A percentile compares a stretch with the other conserved stretches of the same genome.
Conservation (phyloP, 2,888 invertebrate genomes). For the Epirrita christyi region DNA sequence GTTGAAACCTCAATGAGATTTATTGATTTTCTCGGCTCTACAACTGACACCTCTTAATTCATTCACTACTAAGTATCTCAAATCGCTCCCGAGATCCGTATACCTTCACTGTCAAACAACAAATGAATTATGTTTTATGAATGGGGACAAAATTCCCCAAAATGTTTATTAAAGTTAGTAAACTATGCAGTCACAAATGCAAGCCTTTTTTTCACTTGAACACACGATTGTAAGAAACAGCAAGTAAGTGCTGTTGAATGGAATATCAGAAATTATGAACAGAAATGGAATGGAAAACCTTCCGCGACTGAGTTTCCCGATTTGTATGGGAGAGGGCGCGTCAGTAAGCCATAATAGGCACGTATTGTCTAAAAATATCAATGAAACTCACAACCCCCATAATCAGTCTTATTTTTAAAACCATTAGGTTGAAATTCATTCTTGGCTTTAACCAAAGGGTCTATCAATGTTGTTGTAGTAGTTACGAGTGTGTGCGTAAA, state of each 20-base stretch:
- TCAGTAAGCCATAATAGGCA: conserved; percentile 67
- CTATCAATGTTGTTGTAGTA: conserved; percentile 53
- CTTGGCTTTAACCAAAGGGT: conserved; percentile 32
- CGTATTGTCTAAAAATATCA: conserved; percentile 81
- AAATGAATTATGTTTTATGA: conserved; percentile 78
- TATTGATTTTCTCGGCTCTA: conserved; percentile 41
- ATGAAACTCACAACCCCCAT: conserved; percentile 30
- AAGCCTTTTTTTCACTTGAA: conserved; percentile 39
- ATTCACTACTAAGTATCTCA: conserved; percentile 52
- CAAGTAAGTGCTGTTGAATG: conserved; percentile 58
- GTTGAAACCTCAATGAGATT: conserved; percentile 18
- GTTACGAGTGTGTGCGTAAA: conserved; percentile 59
- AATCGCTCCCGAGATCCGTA: conserved; percentile 52
- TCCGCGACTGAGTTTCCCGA: conserved; percentile 70
- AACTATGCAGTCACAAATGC: conserved; percentile 54
- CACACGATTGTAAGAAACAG: conserved; percentile 47
- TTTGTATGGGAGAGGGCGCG: conserved; percentile 82
- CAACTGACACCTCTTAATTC: conserved; percentile 36
- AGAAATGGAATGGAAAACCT: conserved; percentile 75
- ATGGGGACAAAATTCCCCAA: conserved; percentile 67
- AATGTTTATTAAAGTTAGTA: conserved; percentile 67
- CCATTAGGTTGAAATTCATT: conserved; percentile 40
- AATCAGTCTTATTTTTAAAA: conserved; percentile 31
- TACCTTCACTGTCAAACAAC: conserved; percentile 67
- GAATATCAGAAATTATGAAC: conserved; percentile 67